Base-by-base conservation (phyloP, 2,888 invertebrate genomes). In the Yponomeuta malinellus region DNA sequence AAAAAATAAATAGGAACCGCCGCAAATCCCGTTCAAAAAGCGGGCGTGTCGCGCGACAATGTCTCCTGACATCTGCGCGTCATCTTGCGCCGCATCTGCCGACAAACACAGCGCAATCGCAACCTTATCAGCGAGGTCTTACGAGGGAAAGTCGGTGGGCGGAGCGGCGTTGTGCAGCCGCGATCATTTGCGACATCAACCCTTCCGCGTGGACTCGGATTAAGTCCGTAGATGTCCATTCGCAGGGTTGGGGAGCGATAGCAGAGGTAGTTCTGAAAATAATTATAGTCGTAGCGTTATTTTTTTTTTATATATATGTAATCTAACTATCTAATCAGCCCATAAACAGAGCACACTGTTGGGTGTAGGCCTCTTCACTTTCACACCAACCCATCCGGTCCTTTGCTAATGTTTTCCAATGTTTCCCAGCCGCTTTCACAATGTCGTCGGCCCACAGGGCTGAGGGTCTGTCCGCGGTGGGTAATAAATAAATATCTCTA, bases 141-240 rank as follows among this genome's bases (percentile, higher is more conserved):
- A n/a, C 6, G n/a, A n/a, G 31, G n/a, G 15, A 67, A 43, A 43
- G n/a, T 67, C 67, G 67, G 6, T 15, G 33, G 67, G 31, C 63
- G 63, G 63, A 31, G 65, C 33, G 23, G 33, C 65, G 65, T 75
- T 75, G 80, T 85, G 83, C 86, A 88, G 87, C 43, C 43, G 43
- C 88, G 84, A 85, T 83, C 84, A 83, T 86, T 86, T 83, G 80
- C 78, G 76, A 73, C 52, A 59, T 15, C 76, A 87, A 86, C 88
- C 88, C 88, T 88, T 88, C 88, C 88, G 88, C 84, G 82, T 87
- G 79, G 81, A 82, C 81, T 78, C 72, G 82, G 82, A 82, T 84
- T 85, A 83, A 74, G 77, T 81, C 81, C 79, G 76, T 37, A 67
- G 75, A 76, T 70, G 69, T 73, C 73, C 74, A 71, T 72, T 74